Percentiles rank a stretch among this genome's conserved stretches.
Conservation (phyloP, 2,113 vertebrate species). For the Beaufortia kweichowensis region DNA sequence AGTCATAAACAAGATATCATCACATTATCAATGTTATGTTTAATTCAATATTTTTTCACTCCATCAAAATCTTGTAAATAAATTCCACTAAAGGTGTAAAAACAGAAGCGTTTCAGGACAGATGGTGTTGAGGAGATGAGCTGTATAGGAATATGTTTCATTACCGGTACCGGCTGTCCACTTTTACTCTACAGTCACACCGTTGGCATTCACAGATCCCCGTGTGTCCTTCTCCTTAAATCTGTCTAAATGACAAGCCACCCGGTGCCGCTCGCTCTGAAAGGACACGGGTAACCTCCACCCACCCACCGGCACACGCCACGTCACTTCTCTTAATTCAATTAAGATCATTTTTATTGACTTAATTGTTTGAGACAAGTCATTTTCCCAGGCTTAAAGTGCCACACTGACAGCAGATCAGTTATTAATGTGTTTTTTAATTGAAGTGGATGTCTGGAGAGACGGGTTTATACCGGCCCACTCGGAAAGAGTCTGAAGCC, state of each 20-base stretch:
- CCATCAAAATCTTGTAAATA: conserved; percentile 14
- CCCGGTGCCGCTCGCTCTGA: conserved; percentile 39
- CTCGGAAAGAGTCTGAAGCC: neutral
- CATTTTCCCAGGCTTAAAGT: conserved; percentile 53
- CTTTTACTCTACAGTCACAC: conserved; percentile 31
- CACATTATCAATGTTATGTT: neutral
- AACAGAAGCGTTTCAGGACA: conserved; percentile 35
- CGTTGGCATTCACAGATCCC: conserved; percentile 15
- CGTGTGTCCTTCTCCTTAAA: conserved; percentile 34
- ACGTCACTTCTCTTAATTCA: conserved; percentile 67
- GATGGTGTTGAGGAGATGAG: conserved; percentile 55
- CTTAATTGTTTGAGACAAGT: conserved; percentile 77
- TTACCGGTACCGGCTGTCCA: conserved; percentile 45
- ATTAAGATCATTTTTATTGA: conserved; percentile 71
- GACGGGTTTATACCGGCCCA: conserved; percentile 45
- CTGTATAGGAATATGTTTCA: conserved; percentile 52
- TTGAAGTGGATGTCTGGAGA: conserved; percentile 63
- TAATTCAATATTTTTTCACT: neutral
- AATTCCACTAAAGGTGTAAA: conserved; percentile 10
- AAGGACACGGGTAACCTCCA: conserved; percentile 62
- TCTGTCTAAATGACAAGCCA: conserved; percentile 49
- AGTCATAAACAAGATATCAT: neutral
- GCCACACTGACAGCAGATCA: conserved; percentile 59
- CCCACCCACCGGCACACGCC: conserved; percentile 64
- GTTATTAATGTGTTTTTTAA: conserved; percentile 74